Evolutionary conservation across 1,140 invertebrate genomes (phyloP).

Genomic region (Drosophila serrata): DNA sequence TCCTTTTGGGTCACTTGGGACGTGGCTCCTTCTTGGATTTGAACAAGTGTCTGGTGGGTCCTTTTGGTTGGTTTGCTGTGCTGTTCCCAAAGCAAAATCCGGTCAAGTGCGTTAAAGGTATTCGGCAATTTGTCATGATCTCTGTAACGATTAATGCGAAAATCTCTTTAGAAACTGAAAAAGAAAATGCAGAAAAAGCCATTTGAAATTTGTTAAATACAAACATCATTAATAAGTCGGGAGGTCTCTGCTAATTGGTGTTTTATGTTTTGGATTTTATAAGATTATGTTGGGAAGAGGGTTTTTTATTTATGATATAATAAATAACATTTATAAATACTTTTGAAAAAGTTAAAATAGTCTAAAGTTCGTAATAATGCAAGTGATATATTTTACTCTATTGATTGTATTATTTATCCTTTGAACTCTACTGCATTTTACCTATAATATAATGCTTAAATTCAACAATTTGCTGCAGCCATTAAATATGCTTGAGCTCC

Average conservation of each 20-base stretch:
- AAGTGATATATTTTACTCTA: no score
- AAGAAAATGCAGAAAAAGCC: neutral
- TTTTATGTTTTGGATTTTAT: slow-evolving; percentile 30
- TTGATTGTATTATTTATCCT: neutral
- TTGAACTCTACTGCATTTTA: neutral
- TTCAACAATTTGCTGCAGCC: slow-evolving; percentile 3
- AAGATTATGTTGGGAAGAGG: neutral
- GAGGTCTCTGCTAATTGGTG: slow-evolving; percentile 19
- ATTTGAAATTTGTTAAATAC: slow-evolving; percentile 16
- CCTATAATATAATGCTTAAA: neutral
- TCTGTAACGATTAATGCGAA: slow-evolving; percentile 28
- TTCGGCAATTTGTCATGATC: slow-evolving; percentile 50
- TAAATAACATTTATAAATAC: neutral
- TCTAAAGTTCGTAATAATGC: no score
- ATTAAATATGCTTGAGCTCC: slow-evolving; percentile 25
- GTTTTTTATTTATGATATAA: neutral
- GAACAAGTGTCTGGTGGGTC: slow-evolving; percentile 55
- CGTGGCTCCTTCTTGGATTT: slow-evolving; percentile 39
- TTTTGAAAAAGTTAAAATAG: no score
- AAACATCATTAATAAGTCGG: slow-evolving; percentile 34
- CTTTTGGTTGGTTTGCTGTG: neutral
- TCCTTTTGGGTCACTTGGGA: slow-evolving; percentile 67
- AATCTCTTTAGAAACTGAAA: slow-evolving; percentile 2
- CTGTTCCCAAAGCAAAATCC: slow-evolving; percentile 1
- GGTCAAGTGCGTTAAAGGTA: slow-evolving; percentile 31